These are phyloP conservation scores for Erannis defoliaria DNA, from an alignment of 2,888 invertebrate genomes.

Conservation along the genomic window DNA sequence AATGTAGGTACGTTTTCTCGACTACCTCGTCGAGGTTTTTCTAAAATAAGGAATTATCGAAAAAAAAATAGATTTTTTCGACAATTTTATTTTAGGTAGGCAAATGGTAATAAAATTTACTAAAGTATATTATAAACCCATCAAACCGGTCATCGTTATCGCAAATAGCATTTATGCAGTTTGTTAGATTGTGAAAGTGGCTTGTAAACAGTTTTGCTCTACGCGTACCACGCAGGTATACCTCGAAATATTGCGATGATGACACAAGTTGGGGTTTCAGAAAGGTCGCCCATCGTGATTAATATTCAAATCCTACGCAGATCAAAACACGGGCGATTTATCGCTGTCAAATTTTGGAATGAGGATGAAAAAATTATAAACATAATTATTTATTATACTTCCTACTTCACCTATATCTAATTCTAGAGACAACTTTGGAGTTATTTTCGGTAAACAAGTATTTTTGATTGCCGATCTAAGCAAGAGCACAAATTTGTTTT, in stretches of 20 bases:
- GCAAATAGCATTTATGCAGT: constrained; percentile 20
- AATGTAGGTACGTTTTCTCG: no score
- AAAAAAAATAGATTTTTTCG: not conserved
- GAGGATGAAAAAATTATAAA: constrained; percentile 28
- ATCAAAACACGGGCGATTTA: constrained; percentile 37
- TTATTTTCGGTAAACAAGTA: not conserved
- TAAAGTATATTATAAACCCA: not conserved
- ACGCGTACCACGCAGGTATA: constrained; percentile 2
- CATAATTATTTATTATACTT: constrained; percentile 18
- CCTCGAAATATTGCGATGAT: constrained; percentile 27
- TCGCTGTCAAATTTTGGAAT: constrained; percentile 37
- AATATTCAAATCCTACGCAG: constrained; percentile 45
- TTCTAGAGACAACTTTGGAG: not conserved
- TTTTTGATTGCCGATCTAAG: not conserved
- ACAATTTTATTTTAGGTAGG: not conserved
- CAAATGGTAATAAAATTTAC: not conserved
- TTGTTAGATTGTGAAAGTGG: constrained; percentile 38
- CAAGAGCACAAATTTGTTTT: not conserved
- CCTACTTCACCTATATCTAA: constrained; percentile 18
- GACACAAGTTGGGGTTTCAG: constrained; percentile 33
- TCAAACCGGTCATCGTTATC: constrained; percentile 21
- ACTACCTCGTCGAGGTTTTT: no score
- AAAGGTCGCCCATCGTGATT: constrained; percentile 54
- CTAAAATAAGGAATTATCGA: no score
- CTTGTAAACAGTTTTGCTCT: constrained; percentile 21